Evolutionary conservation across 1,140 invertebrate genomes (phyloP).

Genomic region (Bradynema listronoti): DNA sequence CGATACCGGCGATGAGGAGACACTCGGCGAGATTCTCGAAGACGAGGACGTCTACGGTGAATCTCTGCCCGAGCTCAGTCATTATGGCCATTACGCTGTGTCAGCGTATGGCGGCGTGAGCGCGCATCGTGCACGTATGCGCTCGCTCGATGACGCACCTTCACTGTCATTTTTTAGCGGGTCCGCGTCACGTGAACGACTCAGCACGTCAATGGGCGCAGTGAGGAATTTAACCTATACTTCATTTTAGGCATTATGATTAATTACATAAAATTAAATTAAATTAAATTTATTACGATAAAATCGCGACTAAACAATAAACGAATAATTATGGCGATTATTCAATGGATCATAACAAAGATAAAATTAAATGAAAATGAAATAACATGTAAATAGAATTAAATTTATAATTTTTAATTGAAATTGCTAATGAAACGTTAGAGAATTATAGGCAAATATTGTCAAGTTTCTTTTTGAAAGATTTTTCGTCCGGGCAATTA

Average conservation of each 20-base stretch:
- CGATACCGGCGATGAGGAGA: neutral
- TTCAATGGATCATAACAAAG: too few relatives aligned
- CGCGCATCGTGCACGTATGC: conserved; percentile 16
- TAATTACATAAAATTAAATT: neutral
- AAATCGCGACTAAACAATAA: too few relatives aligned
- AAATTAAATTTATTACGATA: neutral
- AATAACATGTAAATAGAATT: too few relatives aligned
- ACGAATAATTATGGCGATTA: too few relatives aligned
- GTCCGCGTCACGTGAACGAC: conserved; percentile 10
- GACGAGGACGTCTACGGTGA: conserved; percentile 43
- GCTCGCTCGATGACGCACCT: conserved; percentile 24
- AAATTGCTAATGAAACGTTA: too few relatives aligned
- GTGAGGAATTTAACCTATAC: conserved; percentile 13
- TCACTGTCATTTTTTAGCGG: neutral
- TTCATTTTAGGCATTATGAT: neutral
- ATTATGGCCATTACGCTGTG: neutral
- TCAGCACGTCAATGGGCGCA: conserved; percentile 41
- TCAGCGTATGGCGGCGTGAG: neutral
- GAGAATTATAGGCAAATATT: too few relatives aligned
- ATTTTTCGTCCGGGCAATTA: too few relatives aligned
- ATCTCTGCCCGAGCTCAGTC: conserved; percentile 24
- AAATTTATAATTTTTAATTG: too few relatives aligned
- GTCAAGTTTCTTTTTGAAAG: too few relatives aligned
- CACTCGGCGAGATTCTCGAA: conserved; percentile 20
- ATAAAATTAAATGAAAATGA: too few relatives aligned